Evolutionary conservation across 2,888 invertebrate genomes (phyloP).

Genomic region (Eubasilissa splendida): DNA sequence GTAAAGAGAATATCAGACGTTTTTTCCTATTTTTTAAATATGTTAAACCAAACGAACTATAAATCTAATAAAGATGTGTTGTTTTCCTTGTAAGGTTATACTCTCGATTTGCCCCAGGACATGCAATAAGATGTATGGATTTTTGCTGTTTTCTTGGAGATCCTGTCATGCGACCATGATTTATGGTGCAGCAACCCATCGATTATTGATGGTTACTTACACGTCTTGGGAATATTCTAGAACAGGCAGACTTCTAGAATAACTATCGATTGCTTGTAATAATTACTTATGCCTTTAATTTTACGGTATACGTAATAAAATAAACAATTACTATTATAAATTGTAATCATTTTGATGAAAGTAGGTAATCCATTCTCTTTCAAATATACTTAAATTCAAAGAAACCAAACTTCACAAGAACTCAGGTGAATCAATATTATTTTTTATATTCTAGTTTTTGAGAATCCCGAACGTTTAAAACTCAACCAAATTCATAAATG

Average conservation of each 20-base stretch:
- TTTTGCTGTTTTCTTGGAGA: slow-evolving; percentile 11
- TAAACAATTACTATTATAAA: not conserved
- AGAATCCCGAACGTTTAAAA: too few species aligned
- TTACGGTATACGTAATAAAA: not conserved
- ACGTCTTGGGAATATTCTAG: not conserved
- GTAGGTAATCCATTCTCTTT: too few species aligned
- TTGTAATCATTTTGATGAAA: not conserved
- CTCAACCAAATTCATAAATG: too few species aligned
- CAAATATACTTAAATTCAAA: too few species aligned
- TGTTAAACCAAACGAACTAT: not conserved
- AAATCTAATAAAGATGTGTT: slow-evolving; percentile 21
- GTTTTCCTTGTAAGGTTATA: slow-evolving; percentile 19
- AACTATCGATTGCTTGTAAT: not conserved
- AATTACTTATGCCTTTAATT: too few species aligned
- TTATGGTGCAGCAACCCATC: slow-evolving; percentile 42
- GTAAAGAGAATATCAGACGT: too few species aligned
- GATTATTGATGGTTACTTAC: slow-evolving; percentile 31
- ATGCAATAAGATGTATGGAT: slow-evolving; percentile 55
- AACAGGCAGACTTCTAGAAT: not conserved
- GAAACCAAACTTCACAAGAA: too few species aligned
- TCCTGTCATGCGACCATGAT: slow-evolving; percentile 49
- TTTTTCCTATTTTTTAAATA: not conserved
- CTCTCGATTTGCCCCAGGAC: slow-evolving; percentile 33
- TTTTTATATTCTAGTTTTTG: too few species aligned
- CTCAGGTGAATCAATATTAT: too few species aligned